These are phyloP conservation scores for Drosophila pseudotakahashii DNA, from an alignment of 2,888 invertebrate genomes.

Conservation along the genomic window DNA sequence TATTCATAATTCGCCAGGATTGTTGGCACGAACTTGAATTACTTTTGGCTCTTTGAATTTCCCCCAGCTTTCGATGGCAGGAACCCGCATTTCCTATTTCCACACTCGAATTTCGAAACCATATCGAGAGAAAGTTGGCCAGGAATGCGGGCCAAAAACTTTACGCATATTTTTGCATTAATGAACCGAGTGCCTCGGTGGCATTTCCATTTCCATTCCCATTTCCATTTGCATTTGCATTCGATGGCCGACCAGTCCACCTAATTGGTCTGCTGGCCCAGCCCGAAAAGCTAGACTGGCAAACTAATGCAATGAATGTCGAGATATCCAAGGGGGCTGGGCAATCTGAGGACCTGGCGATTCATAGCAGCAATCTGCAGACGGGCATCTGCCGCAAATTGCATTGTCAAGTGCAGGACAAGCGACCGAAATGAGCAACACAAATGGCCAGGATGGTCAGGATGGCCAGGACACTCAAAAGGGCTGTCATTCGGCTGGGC, in stretches of 20 bases:
- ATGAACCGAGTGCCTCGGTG: slow-evolving; percentile 12
- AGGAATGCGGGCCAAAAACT: slow-evolving; percentile 25
- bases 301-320: slow-evolving; percentile 56
- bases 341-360: background rate
- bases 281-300: background rate
- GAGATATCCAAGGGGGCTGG: background rate
- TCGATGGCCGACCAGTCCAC: slow-evolving; percentile 12
- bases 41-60: background rate
- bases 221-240: slow-evolving; percentile 16
- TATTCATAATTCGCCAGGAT: background rate
- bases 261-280: slow-evolving; percentile 23
- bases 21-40: background rate
- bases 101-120: too few species aligned
- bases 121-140: background rate
- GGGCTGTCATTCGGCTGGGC: slow-evolving; percentile 15
- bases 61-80: background rate
- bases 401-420: slow-evolving; percentile 58
- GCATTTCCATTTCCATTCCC: slow-evolving; percentile 18
- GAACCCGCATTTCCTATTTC: background rate
- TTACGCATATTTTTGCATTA: slow-evolving; percentile 47
- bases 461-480: slow-evolving; percentile 27
- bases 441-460: slow-evolving; percentile 29
- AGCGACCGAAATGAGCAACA: slow-evolving; percentile 32
- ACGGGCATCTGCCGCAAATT: slow-evolving; percentile 42
- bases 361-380: slow-evolving; percentile 5